Conservation (phyloP, 1,140 invertebrate genomes). For the Lamellibrachia luymesi region DNA sequence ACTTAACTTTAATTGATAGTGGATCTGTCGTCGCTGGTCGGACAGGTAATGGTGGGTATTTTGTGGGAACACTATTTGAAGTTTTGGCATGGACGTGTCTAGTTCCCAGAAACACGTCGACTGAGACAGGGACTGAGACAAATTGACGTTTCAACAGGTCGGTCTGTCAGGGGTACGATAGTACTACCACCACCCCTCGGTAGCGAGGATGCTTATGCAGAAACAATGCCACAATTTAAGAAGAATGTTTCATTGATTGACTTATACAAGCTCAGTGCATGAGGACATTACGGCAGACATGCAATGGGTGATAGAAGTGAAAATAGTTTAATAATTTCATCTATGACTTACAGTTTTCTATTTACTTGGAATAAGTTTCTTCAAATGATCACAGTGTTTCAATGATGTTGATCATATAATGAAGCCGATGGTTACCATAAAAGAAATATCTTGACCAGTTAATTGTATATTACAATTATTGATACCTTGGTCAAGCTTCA, state of each 20-base stretch:
- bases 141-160: no score
- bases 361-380: background rate
- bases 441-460: background rate
- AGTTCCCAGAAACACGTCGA: no score
- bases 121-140: no score
- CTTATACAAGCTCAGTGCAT: background rate
- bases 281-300: background rate
- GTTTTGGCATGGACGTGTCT: no score
- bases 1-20: no score
- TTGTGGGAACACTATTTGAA: no score
- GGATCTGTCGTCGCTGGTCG: no score
- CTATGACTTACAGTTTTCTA: background rate
- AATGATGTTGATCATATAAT: background rate
- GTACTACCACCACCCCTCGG: no score
- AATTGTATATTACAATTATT: background rate
- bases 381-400: background rate
- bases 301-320: background rate
- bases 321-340: background rate
- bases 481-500: background rate
- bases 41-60: no score
- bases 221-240: background rate
- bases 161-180: no score
- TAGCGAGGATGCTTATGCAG: background rate
- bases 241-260: background rate
- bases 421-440: background rate